Evolutionary conservation across 2,113 vertebrate species (phyloP), one percentile per base, ranked within the genome.

Genomic region (Geothlypis trichas): DNA sequence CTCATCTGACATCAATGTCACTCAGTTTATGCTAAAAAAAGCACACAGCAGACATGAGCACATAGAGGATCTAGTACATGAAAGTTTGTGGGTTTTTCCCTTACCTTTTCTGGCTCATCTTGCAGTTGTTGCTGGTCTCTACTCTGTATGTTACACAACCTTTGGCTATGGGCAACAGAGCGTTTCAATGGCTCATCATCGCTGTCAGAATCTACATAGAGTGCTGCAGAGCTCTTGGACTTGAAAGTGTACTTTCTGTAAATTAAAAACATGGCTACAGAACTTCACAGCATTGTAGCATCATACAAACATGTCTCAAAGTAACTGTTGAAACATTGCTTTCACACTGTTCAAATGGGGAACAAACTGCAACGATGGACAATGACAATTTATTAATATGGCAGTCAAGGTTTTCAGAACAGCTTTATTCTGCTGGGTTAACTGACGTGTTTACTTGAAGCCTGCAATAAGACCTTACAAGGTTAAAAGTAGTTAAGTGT

Each of bases 111-210:
- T 42, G 93, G 62, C n/a, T 98, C 97, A 86, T 98, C 98, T 63
- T 94, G 98, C 26, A 81, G 78, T 6, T 94, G 94, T 7, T 97
- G 97, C 68, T 94, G 97, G 96, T 99, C 95, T 97, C 97, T 41
- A 31, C 71, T 63, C 94, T 96, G 86, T 95, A 98, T 10, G 90
- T 97, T 98, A 97, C 98, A 98, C 74, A 98, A 57, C 79, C 98
- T 98, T 61, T 98, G 98, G 94, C 97, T 98, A n/a, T 98, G 97
- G 89, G 96, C 97, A 27, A 96, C 91, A 35, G 91, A 98, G 57
- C 98, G 99, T 96, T 99, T 99, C 91, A 94, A 89, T 0, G 95
- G 96, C 87, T 99, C 99, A 55, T 99, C 99, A 30, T 99, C 99
- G 8, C 98, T 98, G 96, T 99, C 99, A 24, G 99, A 99, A 96